Percentiles rank a stretch among this genome's conserved stretches.
These are phyloP conservation scores for Platygyra sinensis DNA, from an alignment of 64 coral and sea anemone species.

Conservation along the genomic window DNA sequence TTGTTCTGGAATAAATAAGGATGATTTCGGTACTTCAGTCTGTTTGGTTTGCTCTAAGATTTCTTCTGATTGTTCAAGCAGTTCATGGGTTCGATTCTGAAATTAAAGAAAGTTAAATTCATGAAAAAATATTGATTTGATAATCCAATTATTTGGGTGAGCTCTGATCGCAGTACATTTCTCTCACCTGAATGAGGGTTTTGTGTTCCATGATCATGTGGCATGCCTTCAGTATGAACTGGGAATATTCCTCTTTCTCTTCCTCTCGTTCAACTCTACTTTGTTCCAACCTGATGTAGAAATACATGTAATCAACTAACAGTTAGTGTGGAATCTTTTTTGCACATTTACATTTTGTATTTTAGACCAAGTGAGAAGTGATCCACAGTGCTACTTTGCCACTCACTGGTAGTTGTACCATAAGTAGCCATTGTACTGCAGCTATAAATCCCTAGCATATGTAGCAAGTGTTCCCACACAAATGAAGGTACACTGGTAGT, in stretches of 20 bases:
- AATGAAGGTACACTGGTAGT: too few relatives aligned
- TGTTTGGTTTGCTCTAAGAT: conserved; percentile 35
- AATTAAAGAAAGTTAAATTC: background rate
- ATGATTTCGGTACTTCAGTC: conserved; percentile 41
- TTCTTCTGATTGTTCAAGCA: conserved; percentile 40
- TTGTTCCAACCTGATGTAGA: conserved; percentile 33
- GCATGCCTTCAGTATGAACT: conserved; percentile 68
- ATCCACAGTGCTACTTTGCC: background rate
- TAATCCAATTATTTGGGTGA: too few relatives aligned
- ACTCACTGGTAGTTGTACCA: too few relatives aligned
- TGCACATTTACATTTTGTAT: too few relatives aligned
- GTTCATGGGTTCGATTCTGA: conserved; percentile 63
- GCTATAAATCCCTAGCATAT: too few relatives aligned
- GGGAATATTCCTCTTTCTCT: conserved; percentile 63
- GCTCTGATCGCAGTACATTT: background rate
- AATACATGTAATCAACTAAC: background rate
- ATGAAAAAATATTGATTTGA: too few relatives aligned
- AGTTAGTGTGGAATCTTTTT: background rate
- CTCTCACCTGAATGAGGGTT: conserved; percentile 74
- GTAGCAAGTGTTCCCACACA: too few relatives aligned
- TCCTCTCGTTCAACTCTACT: conserved; percentile 21
- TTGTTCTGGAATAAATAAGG: background rate
- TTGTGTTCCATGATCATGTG: conserved; percentile 88
- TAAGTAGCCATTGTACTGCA: too few relatives aligned
- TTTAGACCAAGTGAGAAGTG: background rate